Base-by-base conservation (phyloP, 2,888 invertebrate species). In the Imbricaverruca yamaguchii region DNA sequence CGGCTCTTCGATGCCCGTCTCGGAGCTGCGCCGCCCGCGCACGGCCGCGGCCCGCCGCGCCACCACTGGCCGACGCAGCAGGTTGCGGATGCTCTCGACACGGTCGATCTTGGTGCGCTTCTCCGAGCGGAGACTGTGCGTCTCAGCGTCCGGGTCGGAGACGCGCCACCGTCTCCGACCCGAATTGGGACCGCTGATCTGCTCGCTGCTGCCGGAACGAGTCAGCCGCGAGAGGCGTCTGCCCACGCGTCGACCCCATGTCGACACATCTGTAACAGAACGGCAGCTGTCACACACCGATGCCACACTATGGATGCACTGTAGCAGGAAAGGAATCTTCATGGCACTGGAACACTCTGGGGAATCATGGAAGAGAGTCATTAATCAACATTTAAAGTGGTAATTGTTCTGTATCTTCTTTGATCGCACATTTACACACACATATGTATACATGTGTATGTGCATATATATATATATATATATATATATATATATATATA, bases 211-310 rank as follows among this genome's bases (percentile, higher is more conserved):
- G 81, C 92, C 92, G 81, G 90, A 88, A 84, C 92, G 91, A 84
- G 92, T 91, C 83, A 93, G 89, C 86, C 92, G 90, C 85, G 93
- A 93, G 85, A 93, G 88, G 87, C 93, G 93, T 85, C 92, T 92
- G 84, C 93, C 92, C 92, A 93, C 92, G 84, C 92, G 90, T 83
- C 92, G 91, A 85, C 93, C 92, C 93, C 93, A 93, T 84, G 92
- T 92, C 83, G 92, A 91, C 84, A 91, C 89, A 86, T 91, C 59
- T 59, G 59, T 15, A 39, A 39, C 39, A 39, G 39, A 39, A 39
- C 39, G 39, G 1, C 4, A 4, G 39, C 39, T 39, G 39, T 39
- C 39, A 39, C 39, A 39, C 39, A 39, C 39, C 39, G 39, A 39
- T 39, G 39, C 39, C 4, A 39, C 39, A 39, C 39, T 39, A 39